A percentile compares a stretch with the other conserved stretches of the same genome.
These are phyloP conservation scores for Agelaius phoeniceus DNA, from an alignment of 2,113 vertebrate genomes.

Conservation along the genomic window DNA sequence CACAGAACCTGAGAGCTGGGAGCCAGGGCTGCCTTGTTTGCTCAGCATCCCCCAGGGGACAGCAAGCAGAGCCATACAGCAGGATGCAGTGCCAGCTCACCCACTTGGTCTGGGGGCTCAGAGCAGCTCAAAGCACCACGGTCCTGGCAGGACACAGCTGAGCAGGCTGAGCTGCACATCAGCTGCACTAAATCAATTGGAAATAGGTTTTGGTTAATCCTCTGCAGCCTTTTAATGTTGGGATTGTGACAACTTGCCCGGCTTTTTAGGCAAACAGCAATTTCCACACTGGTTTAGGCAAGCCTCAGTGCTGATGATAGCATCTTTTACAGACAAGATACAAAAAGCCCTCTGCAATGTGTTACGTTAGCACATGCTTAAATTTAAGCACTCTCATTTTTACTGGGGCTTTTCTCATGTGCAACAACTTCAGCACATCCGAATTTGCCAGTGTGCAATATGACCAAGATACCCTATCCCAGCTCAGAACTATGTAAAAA, in stretches of 20 bases:
- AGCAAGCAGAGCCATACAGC: background rate
- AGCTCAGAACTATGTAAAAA: background rate
- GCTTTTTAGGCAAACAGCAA: slow-evolving; percentile 21
- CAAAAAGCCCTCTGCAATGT: background rate
- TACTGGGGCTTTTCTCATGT: background rate
- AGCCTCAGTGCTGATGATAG: background rate
- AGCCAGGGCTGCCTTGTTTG: background rate
- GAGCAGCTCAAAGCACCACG: background rate
- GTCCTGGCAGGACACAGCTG: background rate
- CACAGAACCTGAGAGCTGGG: background rate
- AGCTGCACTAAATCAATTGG: background rate
- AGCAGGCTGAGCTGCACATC: background rate
- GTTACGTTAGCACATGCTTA: background rate
- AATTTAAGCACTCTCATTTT: background rate
- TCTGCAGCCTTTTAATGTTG: background rate
- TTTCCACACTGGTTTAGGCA: slow-evolving; percentile 39
- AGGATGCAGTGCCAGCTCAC: background rate
- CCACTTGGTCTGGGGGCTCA: accelerated
- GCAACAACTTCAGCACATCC: background rate
- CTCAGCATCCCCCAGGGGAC: background rate
- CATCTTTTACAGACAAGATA: background rate
- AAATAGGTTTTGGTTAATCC: background rate
- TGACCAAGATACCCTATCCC: background rate
- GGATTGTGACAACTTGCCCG: background rate
- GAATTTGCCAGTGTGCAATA: background rate